These are phyloP conservation scores for Poliocrania exsul DNA, from an alignment of 2,797 vertebrate genomes.

Conservation along the genomic window DNA sequence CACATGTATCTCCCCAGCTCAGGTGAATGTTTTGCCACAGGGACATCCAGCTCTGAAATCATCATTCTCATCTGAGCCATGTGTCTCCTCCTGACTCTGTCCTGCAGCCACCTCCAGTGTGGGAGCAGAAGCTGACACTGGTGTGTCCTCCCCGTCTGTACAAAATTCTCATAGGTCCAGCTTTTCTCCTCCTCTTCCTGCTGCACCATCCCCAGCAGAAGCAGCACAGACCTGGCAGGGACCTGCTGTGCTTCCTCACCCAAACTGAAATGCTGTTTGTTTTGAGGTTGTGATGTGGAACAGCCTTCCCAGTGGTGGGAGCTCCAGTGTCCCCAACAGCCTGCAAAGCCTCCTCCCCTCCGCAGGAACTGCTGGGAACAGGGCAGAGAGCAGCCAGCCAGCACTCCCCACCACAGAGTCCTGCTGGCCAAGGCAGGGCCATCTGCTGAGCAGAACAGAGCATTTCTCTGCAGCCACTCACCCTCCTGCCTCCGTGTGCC, in stretches of 20 bases:
- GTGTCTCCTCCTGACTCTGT: not conserved
- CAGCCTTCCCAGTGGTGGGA: not conserved
- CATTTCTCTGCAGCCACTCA: not conserved
- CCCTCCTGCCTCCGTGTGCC: not conserved
- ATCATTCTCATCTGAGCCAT: not conserved
- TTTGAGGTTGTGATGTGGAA: rapidly evolving
- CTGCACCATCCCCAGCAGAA: not conserved
- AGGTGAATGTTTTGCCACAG: not conserved
- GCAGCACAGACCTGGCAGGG: not conserved
- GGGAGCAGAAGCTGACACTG: not conserved
- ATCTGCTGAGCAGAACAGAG: not conserved
- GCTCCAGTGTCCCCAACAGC: not conserved
- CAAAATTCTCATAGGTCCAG: not conserved
- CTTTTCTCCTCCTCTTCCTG: not conserved
- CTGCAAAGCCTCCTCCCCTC: not conserved
- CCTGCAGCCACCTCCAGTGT: not conserved
- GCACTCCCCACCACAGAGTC: not conserved
- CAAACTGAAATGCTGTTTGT: not conserved
- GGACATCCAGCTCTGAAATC: not conserved
- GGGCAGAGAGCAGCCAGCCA: not conserved
- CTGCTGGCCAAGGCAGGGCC: not conserved
- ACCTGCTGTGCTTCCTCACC: not conserved
- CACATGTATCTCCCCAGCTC: not conserved
- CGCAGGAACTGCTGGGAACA: not conserved
- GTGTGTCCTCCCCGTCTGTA: not conserved